phyloP scores from a whole-genome alignment of 2,888 invertebrate species.

The Megastigmus dorsalis region DNA sequence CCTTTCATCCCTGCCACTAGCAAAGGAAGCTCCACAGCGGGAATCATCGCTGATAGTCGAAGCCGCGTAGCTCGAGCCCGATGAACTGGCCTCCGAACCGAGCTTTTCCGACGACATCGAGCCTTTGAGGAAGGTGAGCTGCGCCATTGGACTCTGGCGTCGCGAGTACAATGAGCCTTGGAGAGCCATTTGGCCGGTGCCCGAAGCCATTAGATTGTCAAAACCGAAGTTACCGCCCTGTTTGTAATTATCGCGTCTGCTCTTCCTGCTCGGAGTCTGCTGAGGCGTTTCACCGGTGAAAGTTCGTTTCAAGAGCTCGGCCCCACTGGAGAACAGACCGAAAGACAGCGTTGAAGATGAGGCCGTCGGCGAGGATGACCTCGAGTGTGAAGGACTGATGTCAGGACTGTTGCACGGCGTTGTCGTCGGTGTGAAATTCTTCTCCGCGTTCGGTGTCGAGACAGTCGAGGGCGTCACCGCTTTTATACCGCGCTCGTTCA shows the following conservation, averaged over 20 bases:
- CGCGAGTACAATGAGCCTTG: constrained; percentile 79
- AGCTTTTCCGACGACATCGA: constrained; percentile 71
- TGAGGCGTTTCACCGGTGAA: constrained; percentile 75
- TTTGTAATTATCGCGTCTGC: constrained; percentile 32
- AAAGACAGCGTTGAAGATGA: constrained; percentile 68
- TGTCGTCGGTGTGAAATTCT: constrained; percentile 86
- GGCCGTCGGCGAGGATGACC: constrained; percentile 77
- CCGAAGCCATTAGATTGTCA: constrained; percentile 79
- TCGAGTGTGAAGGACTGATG: constrained; percentile 78
- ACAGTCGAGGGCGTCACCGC: constrained; percentile 83
- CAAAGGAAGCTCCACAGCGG: constrained; percentile 47
- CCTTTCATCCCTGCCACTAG: constrained; percentile 45
- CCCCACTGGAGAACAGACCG: constrained; percentile 80
- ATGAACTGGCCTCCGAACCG: constrained; percentile 42
- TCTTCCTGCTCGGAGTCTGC: constrained; percentile 50
- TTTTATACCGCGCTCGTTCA: constrained; percentile 86
- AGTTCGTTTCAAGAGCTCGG: constrained; percentile 80
- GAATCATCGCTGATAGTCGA: constrained; percentile 71
- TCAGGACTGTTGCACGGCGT: constrained; percentile 92
- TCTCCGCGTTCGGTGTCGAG: constrained; percentile 80
- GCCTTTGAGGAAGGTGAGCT: constrained; percentile 82
- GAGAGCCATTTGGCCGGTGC: constrained; percentile 78
- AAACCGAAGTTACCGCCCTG: constrained; percentile 76
- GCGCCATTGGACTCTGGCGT: constrained; percentile 87
- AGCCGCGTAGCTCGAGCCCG: constrained; percentile 74